Evolutionary conservation across 2,113 vertebrate genomes (phyloP).

Genomic region (Mirza zaza): DNA sequence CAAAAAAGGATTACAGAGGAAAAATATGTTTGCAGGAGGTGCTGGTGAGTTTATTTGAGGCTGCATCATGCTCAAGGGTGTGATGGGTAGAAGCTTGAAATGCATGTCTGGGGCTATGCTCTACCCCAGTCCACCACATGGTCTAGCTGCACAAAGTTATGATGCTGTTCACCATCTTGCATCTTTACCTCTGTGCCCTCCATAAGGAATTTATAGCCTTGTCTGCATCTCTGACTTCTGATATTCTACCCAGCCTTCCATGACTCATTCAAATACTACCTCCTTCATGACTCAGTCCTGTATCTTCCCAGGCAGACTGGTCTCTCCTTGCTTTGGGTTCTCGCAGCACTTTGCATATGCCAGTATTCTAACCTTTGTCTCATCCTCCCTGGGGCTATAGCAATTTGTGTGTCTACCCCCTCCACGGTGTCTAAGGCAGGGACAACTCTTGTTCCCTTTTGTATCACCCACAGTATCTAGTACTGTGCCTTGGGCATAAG

Average conservation of each 20-base stretch:
- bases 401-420: neutral
- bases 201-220: neutral
- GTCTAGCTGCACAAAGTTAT: neutral
- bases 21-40: neutral
- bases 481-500: neutral
- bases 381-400: neutral
- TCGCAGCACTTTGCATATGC: neutral
- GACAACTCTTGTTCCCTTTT: neutral
- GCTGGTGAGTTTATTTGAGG: neutral
- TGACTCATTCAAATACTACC: neutral
- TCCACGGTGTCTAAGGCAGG: neutral
- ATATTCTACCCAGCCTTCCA: neutral
- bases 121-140: neutral
- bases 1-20: neutral
- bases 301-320: neutral
- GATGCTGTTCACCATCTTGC: neutral
- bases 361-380: neutral
- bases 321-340: neutral
- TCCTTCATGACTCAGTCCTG: neutral
- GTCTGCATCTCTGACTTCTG: neutral
- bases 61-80: neutral
- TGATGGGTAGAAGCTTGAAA: neutral
- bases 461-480: neutral
- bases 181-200: neutral
- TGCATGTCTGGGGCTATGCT: rapidly evolving